These are phyloP conservation scores for Caenorhabditis sp. DNA, from an alignment of 2,888 invertebrate genomes.

Conservation along the genomic window DNA sequence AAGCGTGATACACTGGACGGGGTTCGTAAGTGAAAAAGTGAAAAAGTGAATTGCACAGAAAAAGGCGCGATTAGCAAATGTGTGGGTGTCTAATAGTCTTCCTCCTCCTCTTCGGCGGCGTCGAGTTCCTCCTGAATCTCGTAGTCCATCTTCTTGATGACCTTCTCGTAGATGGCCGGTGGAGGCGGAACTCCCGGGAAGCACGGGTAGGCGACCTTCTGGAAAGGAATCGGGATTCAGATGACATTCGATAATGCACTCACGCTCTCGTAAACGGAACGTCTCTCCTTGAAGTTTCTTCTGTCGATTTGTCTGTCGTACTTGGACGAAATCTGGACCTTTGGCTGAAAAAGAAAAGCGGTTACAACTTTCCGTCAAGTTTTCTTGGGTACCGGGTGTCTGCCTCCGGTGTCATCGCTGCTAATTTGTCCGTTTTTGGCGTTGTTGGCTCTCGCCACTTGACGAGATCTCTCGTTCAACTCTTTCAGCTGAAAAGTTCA, in stretches of 20 bases:
- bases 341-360: constrained; percentile 86
- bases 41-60: too few relatives aligned
- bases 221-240: constrained; percentile 26
- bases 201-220: constrained; percentile 75
- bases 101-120: constrained; percentile 54
- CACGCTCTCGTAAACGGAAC: constrained; percentile 76
- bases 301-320: constrained; percentile 98
- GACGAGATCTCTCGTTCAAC: constrained; percentile 78
- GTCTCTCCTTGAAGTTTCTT: constrained; percentile 82
- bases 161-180: constrained; percentile 69
- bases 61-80: too few relatives aligned
- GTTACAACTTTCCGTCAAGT: too few relatives aligned
- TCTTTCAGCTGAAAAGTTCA: constrained; percentile 74
- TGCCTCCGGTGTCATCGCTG: constrained; percentile 65
- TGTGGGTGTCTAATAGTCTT: constrained; percentile 25
- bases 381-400: constrained; percentile 64
- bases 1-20: too few relatives aligned
- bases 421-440: constrained; percentile 75
- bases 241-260: constrained; percentile 2
- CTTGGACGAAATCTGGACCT: constrained; percentile 98
- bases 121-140: constrained; percentile 62
- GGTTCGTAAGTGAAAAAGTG: too few relatives aligned
- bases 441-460: constrained; percentile 74
- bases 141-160: constrained; percentile 65
- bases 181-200: constrained; percentile 79